Conservation (phyloP, 2,888 invertebrate genomes). For the Conus canariensis region DNA sequence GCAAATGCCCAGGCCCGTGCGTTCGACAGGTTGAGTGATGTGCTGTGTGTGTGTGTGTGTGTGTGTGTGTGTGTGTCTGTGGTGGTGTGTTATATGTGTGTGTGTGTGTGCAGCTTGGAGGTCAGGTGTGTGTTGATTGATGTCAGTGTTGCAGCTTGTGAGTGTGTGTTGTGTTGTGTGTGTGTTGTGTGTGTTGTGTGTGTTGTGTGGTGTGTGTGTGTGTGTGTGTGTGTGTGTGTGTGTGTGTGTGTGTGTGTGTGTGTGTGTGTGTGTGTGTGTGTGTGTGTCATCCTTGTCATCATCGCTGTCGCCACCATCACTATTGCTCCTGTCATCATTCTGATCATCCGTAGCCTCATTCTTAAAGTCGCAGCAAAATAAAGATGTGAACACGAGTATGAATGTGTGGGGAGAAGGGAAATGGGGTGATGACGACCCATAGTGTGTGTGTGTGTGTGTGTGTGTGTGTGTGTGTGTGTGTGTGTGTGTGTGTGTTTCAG, state of each 20-base stretch:
- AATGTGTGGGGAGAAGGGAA: too few species aligned
- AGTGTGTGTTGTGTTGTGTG: too few species aligned
- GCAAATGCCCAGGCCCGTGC: too few species aligned
- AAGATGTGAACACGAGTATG: too few species aligned
- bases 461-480: not conserved
- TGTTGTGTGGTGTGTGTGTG: not conserved
- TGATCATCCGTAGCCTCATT: too few species aligned
- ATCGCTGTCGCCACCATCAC: too few species aligned
- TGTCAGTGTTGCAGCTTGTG: not conserved
- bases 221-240: not conserved
- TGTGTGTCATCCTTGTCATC: not conserved
- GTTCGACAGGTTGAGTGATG: too few species aligned
- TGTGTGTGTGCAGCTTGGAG: not conserved
- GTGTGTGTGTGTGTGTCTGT: not conserved
- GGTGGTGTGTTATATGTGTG: not conserved
- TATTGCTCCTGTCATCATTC: too few species aligned
- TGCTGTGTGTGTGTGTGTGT: slow-evolving; percentile 1
- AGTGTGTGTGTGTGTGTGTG: not conserved
- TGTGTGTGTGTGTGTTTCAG: slow-evolving; percentile 44
- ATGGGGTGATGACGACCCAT: too few species aligned
- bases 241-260: not conserved
- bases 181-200: not conserved
- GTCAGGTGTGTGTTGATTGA: slow-evolving; percentile 5
- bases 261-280: not conserved
- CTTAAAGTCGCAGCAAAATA: too few species aligned